Conservation (phyloP, 2,113 vertebrate genomes). For the Corapipo altera region DNA sequence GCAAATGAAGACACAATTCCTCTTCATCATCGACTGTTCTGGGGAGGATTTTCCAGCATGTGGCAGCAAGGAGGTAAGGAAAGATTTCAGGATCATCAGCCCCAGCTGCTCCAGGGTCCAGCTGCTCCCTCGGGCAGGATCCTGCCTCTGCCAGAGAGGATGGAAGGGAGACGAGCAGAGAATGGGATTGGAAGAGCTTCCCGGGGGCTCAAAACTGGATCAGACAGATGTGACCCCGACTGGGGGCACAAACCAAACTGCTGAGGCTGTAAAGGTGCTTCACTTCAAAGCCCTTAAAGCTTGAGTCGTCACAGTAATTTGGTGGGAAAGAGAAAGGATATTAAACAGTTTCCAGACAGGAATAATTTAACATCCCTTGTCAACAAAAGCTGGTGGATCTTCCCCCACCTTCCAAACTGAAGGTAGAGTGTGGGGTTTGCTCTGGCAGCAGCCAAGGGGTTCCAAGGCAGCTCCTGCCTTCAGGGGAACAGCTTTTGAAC, state of each 20-base stretch:
- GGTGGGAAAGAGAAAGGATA: background rate
- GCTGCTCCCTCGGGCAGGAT: background rate
- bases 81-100: background rate
- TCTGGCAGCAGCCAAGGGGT: rapidly evolving
- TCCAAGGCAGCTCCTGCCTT: background rate
- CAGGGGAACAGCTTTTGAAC: rapidly evolving
- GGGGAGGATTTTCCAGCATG: background rate
- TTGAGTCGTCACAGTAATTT: rapidly evolving
- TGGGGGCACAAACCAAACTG: background rate
- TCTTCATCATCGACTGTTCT: rapidly evolving
- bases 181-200: background rate
- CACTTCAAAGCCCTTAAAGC: background rate
- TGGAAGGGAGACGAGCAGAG: background rate
- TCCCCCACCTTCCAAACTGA: background rate
- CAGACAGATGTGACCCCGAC: rapidly evolving
- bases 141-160: background rate
- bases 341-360: rapidly evolving
- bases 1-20: background rate
- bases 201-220: background rate
- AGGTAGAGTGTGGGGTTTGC: rapidly evolving
- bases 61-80: constrained; percentile 15
- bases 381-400: background rate
- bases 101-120: rapidly evolving
- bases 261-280: rapidly evolving
- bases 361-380: background rate